Evolutionary conservation across 2,888 invertebrate species (phyloP), one percentile per base, ranked within the genome.

Genomic region (Calameuta idolon): DNA sequence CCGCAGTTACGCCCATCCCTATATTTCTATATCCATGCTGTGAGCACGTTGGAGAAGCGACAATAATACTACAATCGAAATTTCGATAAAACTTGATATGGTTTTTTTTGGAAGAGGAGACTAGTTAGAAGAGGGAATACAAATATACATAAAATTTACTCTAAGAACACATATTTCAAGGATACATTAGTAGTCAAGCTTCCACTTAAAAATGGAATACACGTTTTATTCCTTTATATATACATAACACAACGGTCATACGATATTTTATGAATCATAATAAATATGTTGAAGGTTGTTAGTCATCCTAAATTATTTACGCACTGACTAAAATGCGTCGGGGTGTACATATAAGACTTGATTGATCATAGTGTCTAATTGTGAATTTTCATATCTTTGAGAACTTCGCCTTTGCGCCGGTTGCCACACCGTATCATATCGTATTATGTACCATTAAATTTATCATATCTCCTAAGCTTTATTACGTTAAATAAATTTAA

Each of bases 201-300:
- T 81, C 77, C 81, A 84, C 83, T 83, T 79, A 82, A 84, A 87
- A 87, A 85, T 87, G 84, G 81, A 83, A 81, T 87, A 86, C 82
- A 86, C 84, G 78, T 82, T 87, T 87, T 86, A 87, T 87, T 87
- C 81, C 77, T 85, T 85, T 84, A 84, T 83, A 82, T 85, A 87
- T 86, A 87, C 86, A 87, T 86, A 87, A 87, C 86, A 86, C 87
- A 87, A 87, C 80, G 85, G 82, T 84, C 85, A 85, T 87, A 86
- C 82, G 83, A 82, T 83, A 83, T 80, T 84, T 85, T 77, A 82
- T 81, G 83, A 80, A 85, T 86, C 81, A 84, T 87, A 85, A 85
- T 88, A 86, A 86, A 85, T 85, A 77, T 83, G 82, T 83, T 82
- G 83, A 83, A 81, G 83, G 80, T 82, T 81, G 82, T 83, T 85